Conservation (phyloP, 2,797 vertebrate genomes). For the Diplodus puntazzo region DNA sequence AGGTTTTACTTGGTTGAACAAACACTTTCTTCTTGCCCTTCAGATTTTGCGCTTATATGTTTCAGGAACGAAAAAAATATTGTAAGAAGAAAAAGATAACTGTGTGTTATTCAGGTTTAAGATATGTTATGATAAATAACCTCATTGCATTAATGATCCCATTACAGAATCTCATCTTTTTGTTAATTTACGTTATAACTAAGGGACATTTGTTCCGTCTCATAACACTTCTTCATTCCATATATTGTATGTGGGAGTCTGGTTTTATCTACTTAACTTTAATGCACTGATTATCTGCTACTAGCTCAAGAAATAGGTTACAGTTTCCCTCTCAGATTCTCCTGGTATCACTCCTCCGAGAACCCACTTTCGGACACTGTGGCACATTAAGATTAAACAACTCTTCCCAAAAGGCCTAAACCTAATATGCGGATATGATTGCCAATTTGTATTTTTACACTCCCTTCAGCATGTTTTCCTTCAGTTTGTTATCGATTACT, state of each 20-base stretch:
- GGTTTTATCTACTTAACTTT: constrained; percentile 29
- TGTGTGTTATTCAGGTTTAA: not conserved
- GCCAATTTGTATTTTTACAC: constrained; percentile 33
- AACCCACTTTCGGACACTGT: constrained; percentile 25
- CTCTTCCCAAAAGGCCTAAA: constrained; percentile 13
- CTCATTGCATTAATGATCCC: not conserved
- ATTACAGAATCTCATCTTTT: constrained; percentile 27
- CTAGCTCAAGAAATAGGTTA: constrained; percentile 23
- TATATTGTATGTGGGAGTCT: constrained; percentile 12
- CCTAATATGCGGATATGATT: constrained; percentile 27
- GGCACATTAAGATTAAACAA: constrained; percentile 25
- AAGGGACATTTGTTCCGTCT: constrained; percentile 45
- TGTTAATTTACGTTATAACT: constrained; percentile 11
- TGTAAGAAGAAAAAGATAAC: not conserved
- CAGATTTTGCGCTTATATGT: not conserved
- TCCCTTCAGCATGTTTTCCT: constrained; percentile 22
- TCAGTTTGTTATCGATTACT: constrained; percentile 11
- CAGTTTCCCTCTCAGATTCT: constrained; percentile 11
- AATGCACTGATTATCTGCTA: constrained; percentile 15
- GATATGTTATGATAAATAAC: not conserved
- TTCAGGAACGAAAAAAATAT: not conserved
- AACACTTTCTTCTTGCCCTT: not conserved
- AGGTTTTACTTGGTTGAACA: no score
- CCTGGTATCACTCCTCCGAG: constrained; percentile 20
- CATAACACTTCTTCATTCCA: constrained; percentile 21